phyloP scores from a whole-genome alignment of 2,113 vertebrate genomes.

The rabbit (Oryctolagus cuniculus) region mOryCun1.1 NC_091447.1:19368501-19369000 shows the following conservation, averaged over 20 bases:
- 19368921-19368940: conserved; percentile 21
- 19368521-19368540: too few relatives aligned
- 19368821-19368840: conserved; percentile 25
- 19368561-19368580: too few relatives aligned
- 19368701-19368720: background rate
- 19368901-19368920: background rate
- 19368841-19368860: conserved; percentile 22
- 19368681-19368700: background rate
- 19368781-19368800: background rate
- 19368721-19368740: background rate
- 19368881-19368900: conserved; percentile 23
- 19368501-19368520: background rate
- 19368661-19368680: background rate
- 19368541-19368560: too few relatives aligned
- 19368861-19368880: background rate
- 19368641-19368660: conserved; percentile 38
- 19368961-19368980: conserved; percentile 15
- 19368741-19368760: background rate
- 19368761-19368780: background rate
- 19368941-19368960: background rate
- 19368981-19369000: conserved; percentile 24
- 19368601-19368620: background rate
- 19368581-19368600: background rate
- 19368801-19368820: conserved; percentile 15
- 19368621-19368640: background rate